Percentiles rank a stretch among this genome's conserved stretches.
Conservation (phyloP, 2,797 vertebrate species). For the Chelon auratus region DNA sequence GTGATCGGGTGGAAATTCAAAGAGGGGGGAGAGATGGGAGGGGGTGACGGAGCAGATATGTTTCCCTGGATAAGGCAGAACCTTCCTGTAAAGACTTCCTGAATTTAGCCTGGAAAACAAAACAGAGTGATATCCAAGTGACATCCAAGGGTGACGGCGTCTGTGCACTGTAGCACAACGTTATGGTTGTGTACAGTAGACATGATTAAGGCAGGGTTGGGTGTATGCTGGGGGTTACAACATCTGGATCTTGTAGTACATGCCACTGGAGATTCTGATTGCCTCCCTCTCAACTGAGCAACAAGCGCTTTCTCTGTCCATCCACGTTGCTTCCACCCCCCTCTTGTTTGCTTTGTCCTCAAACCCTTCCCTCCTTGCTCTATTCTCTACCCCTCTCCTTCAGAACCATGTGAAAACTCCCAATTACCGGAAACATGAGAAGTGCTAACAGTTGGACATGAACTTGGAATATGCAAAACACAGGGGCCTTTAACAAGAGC, state of each 20-base stretch:
- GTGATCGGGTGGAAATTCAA: constrained; percentile 64
- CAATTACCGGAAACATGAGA: constrained; percentile 72
- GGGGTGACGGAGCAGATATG: constrained; percentile 27
- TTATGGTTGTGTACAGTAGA: constrained; percentile 27
- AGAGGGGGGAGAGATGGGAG: constrained; percentile 33
- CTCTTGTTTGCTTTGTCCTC: constrained; percentile 30
- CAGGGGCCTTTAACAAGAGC: constrained; percentile 50
- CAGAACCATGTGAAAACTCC: constrained; percentile 68
- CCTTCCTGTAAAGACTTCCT: constrained; percentile 64
- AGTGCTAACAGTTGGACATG: constrained; percentile 41
- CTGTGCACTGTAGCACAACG: constrained; percentile 22
- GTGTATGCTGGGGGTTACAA: constrained; percentile 34
- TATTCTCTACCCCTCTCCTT: constrained; percentile 26
- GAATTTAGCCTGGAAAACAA: constrained; percentile 55
- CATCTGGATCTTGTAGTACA: constrained; percentile 71
- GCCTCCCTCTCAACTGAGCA: constrained; percentile 44
- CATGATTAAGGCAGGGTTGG: neutral
- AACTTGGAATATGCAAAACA: constrained; percentile 71
- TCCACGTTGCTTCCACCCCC: constrained; percentile 5
- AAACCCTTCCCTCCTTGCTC: constrained; percentile 4
- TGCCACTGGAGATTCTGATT: constrained; percentile 55
- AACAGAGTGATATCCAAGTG: constrained; percentile 25
- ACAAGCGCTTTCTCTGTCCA: constrained; percentile 11
- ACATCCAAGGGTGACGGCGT: constrained; percentile 3
- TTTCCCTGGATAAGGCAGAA: constrained; percentile 54